phyloP scores from a whole-genome alignment of 2,797 vertebrate genomes.

The Adelosebastes latens region DNA sequence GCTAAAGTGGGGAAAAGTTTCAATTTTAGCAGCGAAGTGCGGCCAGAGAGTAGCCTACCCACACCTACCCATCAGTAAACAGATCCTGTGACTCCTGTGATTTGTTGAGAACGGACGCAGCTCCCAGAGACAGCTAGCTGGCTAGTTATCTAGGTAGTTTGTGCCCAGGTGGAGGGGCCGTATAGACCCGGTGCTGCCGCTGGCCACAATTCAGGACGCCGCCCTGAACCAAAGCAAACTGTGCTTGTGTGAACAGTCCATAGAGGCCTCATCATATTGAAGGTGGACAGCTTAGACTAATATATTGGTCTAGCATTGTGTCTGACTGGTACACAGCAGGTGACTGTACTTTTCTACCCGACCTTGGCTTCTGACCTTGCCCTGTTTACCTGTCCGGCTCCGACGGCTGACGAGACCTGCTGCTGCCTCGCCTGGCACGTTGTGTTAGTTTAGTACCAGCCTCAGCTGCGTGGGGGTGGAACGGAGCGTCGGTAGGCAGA shows the following conservation, averaged over 20 bases:
- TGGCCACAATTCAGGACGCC: too few relatives aligned
- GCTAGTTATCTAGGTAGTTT: too few relatives aligned
- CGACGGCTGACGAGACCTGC: constrained; percentile 28
- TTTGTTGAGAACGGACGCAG: too few relatives aligned
- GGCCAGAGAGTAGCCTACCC: too few relatives aligned
- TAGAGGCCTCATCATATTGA: neutral
- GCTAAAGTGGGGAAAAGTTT: too few relatives aligned
- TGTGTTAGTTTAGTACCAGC: constrained; percentile 29
- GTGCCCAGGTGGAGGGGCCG: too few relatives aligned
- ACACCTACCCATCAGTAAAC: too few relatives aligned
- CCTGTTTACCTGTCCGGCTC: constrained; percentile 30
- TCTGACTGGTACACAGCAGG: neutral
- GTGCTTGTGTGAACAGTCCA: neutral
- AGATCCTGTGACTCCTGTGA: too few relatives aligned
- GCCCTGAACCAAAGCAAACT: too few relatives aligned
- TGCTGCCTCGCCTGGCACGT: constrained; percentile 9
- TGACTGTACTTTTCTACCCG: neutral
- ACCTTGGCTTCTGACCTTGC: constrained; percentile 50
- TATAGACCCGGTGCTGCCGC: too few relatives aligned
- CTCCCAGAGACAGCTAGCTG: too few relatives aligned
- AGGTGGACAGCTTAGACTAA: neutral
- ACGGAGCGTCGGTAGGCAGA: constrained; percentile 30
- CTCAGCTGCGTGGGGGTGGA: constrained; percentile 30
- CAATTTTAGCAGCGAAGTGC: rapidly evolving
- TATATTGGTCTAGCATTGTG: neutral